These are phyloP conservation scores for Pagrus major DNA, from an alignment of 2,113 vertebrate genomes.

Conservation along the genomic window DNA sequence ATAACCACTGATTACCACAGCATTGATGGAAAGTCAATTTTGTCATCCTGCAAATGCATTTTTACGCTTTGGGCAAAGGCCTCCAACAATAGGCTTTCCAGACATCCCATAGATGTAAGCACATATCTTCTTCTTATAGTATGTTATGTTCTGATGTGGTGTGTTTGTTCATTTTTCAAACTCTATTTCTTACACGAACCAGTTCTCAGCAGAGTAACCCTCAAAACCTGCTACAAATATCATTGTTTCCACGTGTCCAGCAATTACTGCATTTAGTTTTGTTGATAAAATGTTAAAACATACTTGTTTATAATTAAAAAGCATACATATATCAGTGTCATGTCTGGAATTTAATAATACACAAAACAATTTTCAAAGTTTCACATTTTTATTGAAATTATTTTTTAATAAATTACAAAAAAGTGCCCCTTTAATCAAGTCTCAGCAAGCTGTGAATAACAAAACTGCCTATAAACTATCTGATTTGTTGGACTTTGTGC, in stretches of 20 bases:
- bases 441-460: neutral
- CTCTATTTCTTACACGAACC: no score
- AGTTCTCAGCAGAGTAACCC: neutral
- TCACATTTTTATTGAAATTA: constrained; percentile 26
- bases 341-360: neutral
- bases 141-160: neutral
- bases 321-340: no score
- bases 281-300: neutral
- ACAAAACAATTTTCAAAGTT: neutral
- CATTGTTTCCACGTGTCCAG: neutral
- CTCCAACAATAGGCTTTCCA: no score
- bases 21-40: no score
- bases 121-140: no score
- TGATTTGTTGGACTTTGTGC: no score
- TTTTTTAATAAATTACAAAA: constrained; percentile 18
- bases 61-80: no score
- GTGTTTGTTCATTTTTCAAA: neutral
- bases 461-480: neutral
- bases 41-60: no score
- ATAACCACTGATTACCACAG: no score
- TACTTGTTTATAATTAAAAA: neutral
- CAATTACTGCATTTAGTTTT: neutral
- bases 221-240: neutral
- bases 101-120: no score
- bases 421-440: neutral